Base-by-base conservation (phyloP, 2,888 invertebrate genomes). In the Coleophora deauratella region DNA sequence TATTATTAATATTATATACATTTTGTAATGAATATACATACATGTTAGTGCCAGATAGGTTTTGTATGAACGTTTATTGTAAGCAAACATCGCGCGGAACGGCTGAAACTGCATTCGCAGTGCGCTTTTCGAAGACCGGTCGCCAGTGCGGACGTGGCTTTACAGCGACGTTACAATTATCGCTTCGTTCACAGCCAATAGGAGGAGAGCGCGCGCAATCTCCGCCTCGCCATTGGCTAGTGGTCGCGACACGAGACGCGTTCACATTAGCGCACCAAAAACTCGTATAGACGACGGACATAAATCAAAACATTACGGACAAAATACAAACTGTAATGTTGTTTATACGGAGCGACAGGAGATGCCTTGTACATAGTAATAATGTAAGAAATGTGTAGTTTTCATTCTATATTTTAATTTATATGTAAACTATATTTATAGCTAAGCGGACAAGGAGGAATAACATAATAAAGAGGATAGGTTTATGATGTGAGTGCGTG, bases 1-100 rank as follows among this genome's bases (percentile, higher is more conserved):
- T 67, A 21, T 71, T 73, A 74, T 62, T 58, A 63, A 64, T 62
- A 74, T 75, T 78, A 72, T 82, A 81, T 84, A 84, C 80, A 79
- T 84, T 84, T 84, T 84, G 72, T 84, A 84, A 79, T 74, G 68
- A 67, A 73, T 79, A 82, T 21, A 21, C 21, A 21, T 84, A 84
- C 84, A 82, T 80, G 74, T 76, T 81, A 82, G 84, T 82, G 82
- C 77, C 82, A 81, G 84, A 74, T 81, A 81, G 77, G 74, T 80
- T 79, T 82, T 84, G 79, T 82, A 81, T 78, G 77, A 58, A 71
- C 62, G 78, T 80, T 76, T 81, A 73, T 70, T 67, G 56, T 68
- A 56, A 60, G 48, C 47, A 42, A 47, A 34, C 36, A 39, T 54
- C 37, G 49, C 40, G 44, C 27, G 45, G 31, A 10, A 10, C 31